A percentile compares a stretch with the other conserved stretches of the same genome.
Evolutionary conservation across 2,888 invertebrate species (phyloP).

Genomic region (Eurytoma californica): DNA sequence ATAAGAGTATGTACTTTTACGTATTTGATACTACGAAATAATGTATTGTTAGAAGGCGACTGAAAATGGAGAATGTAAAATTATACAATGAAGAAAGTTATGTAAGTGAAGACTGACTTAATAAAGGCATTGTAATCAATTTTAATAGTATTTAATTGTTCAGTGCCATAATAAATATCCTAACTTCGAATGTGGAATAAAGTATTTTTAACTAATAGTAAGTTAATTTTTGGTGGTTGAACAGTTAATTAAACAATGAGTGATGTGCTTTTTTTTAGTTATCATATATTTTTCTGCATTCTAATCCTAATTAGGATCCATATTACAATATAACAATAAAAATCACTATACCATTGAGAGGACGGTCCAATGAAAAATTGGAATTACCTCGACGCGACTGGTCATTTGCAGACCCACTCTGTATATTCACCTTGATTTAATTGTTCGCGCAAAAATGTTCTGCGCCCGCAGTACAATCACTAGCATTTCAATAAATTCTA

Average conservation of each 20-base stretch:
- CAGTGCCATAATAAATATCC: too few species aligned
- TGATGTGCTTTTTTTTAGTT: conserved; percentile 19
- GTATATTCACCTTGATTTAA: background rate
- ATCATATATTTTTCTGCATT: conserved; percentile 44
- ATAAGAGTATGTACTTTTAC: too few species aligned
- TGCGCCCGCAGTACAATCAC: conserved; percentile 2
- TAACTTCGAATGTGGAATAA: too few species aligned
- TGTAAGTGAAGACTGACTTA: conserved; percentile 5
- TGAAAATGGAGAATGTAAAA: too few species aligned
- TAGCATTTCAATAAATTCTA: conserved; percentile 9
- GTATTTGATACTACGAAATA: background rate
- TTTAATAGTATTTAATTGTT: too few species aligned
- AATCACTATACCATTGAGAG: conserved; percentile 35
- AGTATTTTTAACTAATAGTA: too few species aligned
- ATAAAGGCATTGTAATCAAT: conserved; percentile 21
- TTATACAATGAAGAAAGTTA: background rate
- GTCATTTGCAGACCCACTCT: conserved; percentile 13
- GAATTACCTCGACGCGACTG: conserved; percentile 27
- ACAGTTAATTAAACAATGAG: too few species aligned
- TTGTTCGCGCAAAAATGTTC: conserved; percentile 24
- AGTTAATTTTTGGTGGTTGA: too few species aligned
- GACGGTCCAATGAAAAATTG: conserved; percentile 21
- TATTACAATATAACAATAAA: conserved; percentile 56
- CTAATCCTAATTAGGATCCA: conserved; percentile 24
- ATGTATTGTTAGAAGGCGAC: too few species aligned